Base-by-base conservation (phyloP, 2,113 vertebrate species). In the Hippolais icterina region DNA sequence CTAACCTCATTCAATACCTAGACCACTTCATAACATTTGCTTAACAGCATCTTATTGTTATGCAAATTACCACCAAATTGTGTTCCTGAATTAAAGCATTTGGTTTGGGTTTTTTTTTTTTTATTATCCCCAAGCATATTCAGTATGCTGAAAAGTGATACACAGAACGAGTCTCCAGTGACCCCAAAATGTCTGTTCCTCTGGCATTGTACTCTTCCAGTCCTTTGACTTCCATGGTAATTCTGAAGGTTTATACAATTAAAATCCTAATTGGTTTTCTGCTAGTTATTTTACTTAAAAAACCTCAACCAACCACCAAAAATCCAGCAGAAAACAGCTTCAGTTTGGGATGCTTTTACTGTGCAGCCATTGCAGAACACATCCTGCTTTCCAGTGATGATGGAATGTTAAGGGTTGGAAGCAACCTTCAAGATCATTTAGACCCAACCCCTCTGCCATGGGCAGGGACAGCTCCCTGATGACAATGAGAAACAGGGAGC, bases 371-470 rank as follows among this genome's bases (percentile, higher is more conserved):
- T 37, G 54, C 46, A 69, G 53, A 83, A 50, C 39, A 56, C 12
- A 18, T 3, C 16, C 5, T 71, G 17, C 29, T 54, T 20, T 33
- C 19, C 0, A 44, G 31, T 11, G 27, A 15, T 8, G 31, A 24
- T 14, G n/a, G 29, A 47, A 68, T 7, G 3, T 10, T 39, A 21
- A 60, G n/a, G 10, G 6, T 15, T 53, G 53, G 60, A 59, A 75
- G 28, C 28, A 15, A 25, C 24, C 6, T 60, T 68, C n/a, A 8
- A n/a, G 13, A n/a, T 11, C 7, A 39, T 28, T 25, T 23, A 37
- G 18, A 27, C 4, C 35, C 50, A 65, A 11, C 1, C 10, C 12
- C 33, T 41, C 27, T 65, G 37, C 46, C 21, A 21, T 18, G 46
- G 46, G n/a, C 52, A 75, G 37, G 46, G 39, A 53, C n/a, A 60